Evolutionary conservation across 2,888 invertebrate species (phyloP), one percentile per base, ranked within the genome.

Genomic region (Ditylenchus weischeri): DNA sequence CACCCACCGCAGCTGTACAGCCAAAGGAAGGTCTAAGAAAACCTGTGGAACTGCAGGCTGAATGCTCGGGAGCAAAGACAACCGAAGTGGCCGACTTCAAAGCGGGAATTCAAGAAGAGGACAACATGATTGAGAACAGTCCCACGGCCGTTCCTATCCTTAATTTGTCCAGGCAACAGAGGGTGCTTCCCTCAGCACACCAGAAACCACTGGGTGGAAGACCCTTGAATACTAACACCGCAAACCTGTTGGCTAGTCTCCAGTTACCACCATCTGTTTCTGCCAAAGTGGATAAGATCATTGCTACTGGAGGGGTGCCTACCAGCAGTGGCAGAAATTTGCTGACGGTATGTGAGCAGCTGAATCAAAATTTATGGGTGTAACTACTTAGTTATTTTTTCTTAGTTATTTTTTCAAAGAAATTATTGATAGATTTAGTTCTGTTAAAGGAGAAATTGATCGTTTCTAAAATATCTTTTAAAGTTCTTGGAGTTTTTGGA

Each of bases 261-360:
- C 76, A 77, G 64, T 70, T 81, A n/a, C 79, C 79, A 10, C 73
- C 80, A 1, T 77, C 79, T 0, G 79, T 81, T 10, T 74, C 76
- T 0, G 79, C 79, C 11, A 81, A 79, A 73, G 79, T 81, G 61
- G 78, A 81, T 63, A 77, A 75, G 68, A 79, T 81, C 35, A 81
- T 81, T 62, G 65, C 75, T 19, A 62, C 60, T n/a, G 75, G 72
- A 18, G 72, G 68, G 19, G 66, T 18, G 38, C 47, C 23, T n/a
- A 47, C 47, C 18, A 43, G 43, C 8, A 43, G 43, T 43, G 48
- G 43, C 18, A 65, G 43, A 23, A 65, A 59, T 29, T 59, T 59
- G 36, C 15, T 59, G 59, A 59, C 43, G 47, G 47, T 59, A 59
- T 43, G 60, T 59, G 21, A 43, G 43, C 15, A 43, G 43, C 15